Evolutionary conservation across 2,888 invertebrate genomes (phyloP), one percentile per base, ranked within the genome.

Genomic region (Coenonympha glycerion): DNA sequence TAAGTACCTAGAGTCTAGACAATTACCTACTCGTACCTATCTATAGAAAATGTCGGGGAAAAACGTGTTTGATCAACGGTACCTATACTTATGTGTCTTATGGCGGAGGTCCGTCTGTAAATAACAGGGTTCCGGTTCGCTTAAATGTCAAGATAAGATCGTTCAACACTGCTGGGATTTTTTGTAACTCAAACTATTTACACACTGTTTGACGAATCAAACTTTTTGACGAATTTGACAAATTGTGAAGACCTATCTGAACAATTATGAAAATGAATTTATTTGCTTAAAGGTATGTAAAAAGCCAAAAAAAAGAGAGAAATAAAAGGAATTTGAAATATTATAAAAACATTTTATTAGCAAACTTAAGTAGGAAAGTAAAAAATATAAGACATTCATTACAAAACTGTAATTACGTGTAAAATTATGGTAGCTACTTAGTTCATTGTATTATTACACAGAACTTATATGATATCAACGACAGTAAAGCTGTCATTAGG

Each of bases 281-380:
- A n/a, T n/a, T n/a, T n/a, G n/a, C n/a, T n/a, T n/a, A n/a, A n/a
- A n/a, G n/a, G n/a, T n/a, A n/a, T n/a, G n/a, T n/a, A n/a, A n/a
- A n/a, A n/a, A n/a, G n/a, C n/a, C n/a, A 16, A 24, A 33, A 56
- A 39, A 13, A 4, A 4, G 21, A 30, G 5, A 15, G 8, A 47
- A 59, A 59, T 59, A 45, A 58, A 62, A 64, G 42, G 28, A 48
- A 8, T 6, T 26, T 49, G 40, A 51, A 52, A 57, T 67, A 81
- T 81, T 77, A 76, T 76, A 76, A 85, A 85, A 87, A 85, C 84
- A 81, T 85, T 87, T 87, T 85, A 87, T 86, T 87, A 86, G 83
- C 81, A 83, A 85, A 83, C 82, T 86, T 84, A 81, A 79, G 82
- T 86, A 85, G 84, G 86, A 86, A 86, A 86, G 83, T 86, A 85